Evolutionary conservation across 2,888 invertebrate species (phyloP).

Genomic region (Tupiocoris notatus): DNA sequence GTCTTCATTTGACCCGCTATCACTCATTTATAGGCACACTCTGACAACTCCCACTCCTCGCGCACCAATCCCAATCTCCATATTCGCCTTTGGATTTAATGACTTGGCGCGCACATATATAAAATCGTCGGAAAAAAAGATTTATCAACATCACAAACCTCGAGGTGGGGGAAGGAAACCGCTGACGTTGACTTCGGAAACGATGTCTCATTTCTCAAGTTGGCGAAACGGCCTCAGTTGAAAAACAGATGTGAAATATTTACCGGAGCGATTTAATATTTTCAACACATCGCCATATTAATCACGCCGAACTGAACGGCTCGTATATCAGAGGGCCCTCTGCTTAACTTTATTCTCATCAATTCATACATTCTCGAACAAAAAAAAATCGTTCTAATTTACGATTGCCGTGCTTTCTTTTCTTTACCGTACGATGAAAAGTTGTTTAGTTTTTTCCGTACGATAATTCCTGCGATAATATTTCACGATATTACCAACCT

Average conservation of each 20-base stretch:
- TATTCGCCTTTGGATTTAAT: conserved; percentile 15
- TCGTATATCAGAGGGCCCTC: not conserved
- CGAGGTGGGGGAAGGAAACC: conserved; percentile 2
- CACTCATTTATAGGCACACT: conserved; percentile 43
- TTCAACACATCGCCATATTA: conserved; percentile 18
- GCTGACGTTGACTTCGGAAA: conserved; percentile 27
- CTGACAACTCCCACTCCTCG: not conserved
- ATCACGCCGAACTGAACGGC: conserved; percentile 4
- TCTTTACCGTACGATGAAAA: no score
- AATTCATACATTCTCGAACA: not conserved
- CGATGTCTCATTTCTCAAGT: conserved; percentile 25
- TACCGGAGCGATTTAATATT: conserved; percentile 24
- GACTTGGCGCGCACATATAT: conserved; percentile 29
- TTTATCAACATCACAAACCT: conserved; percentile 35
- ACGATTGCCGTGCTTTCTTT: no score
- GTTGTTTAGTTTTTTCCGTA: no score
- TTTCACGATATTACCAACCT: no score
- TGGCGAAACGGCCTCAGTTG: not conserved
- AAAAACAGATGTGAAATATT: conserved; percentile 24
- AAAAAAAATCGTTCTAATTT: not conserved
- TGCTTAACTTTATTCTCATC: not conserved
- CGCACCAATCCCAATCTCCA: not conserved
- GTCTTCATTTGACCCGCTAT: conserved; percentile 44
- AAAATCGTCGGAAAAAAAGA: conserved; percentile 21
- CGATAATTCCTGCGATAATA: no score